These are phyloP conservation scores for Amphipyra berbera DNA, from an alignment of 2,888 invertebrate species.

Conservation along the genomic window DNA sequence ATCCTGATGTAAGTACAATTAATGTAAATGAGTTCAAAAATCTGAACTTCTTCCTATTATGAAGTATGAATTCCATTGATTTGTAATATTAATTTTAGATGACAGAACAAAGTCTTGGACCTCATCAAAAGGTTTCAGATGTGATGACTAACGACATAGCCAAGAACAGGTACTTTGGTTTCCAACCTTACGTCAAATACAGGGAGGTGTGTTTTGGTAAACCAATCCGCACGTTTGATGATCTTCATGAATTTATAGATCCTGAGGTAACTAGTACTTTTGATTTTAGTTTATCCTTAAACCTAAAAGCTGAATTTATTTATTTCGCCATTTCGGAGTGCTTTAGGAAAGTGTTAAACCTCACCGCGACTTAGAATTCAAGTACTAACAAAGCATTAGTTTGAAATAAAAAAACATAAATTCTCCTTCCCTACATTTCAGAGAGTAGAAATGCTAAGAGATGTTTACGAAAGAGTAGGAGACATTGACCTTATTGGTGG, in stretches of 20 bases:
- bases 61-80: too few species aligned
- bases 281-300: background rate
- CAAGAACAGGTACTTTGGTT: slow-evolving; percentile 93
- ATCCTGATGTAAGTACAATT: slow-evolving; percentile 72
- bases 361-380: too few species aligned
- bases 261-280: slow-evolving; percentile 64
- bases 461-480: slow-evolving; percentile 89
- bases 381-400: too few species aligned
- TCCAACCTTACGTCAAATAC: slow-evolving; percentile 96
- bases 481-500: slow-evolving; percentile 97
- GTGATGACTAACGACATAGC: slow-evolving; percentile 69
- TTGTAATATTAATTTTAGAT: slow-evolving; percentile 61
- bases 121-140: slow-evolving; percentile 67
- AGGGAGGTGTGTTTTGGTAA: slow-evolving; percentile 94
- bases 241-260: slow-evolving; percentile 61
- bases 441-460: slow-evolving; percentile 71
- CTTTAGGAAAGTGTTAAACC: too few species aligned
- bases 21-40: background rate
- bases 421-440: slow-evolving; percentile 43
- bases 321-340: too few species aligned
- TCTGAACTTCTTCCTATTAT: too few species aligned
- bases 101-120: slow-evolving; percentile 67
- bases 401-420: background rate
- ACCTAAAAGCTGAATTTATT: too few species aligned
- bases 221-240: slow-evolving; percentile 86